Evolutionary conservation across 2,113 vertebrate genomes (phyloP), one percentile per base, ranked within the genome.

Genomic region (Motacilla alba): DNA sequence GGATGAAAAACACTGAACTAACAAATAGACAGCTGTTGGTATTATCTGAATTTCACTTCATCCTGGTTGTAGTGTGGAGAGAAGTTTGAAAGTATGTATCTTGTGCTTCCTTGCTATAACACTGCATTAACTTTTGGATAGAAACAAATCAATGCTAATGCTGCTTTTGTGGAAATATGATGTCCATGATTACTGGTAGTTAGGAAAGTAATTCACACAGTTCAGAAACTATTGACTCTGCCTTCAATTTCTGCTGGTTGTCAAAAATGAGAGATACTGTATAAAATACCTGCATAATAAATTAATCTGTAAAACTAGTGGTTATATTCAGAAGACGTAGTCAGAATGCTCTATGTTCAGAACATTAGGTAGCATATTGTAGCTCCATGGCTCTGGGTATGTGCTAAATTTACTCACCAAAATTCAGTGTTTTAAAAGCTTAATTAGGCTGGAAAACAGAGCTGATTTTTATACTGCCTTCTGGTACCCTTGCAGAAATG

Each of bases 121-220:
- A 64, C 21, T 43, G 31, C 28, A 27, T 72, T 89, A 63, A 68
- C 33, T 85, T 94, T 64, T 84, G 33, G 26, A 13, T 46, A 39
- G 78, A 69, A 91, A 53, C 84, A 82, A 79, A 84, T 91, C 44
- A 66, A 89, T 85, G n/a, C 60, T 91, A 84, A 52, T 68, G 46
- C 52, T 96, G 77, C 74, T 87, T 96, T 92, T 72, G 41, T 93
- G 75, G 49, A 78, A 94, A 55, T 89, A 82, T 7, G 64, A 28
- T 53, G 43, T 72, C 41, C 3, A 0, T 68, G 69, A 89, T 87
- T 89, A 49, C 70, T 82, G n/a, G 7, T 84, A 92, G 73, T 75
- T 89, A 70, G 64, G 41, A 46, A 83, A 93, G 53, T 72, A 87
- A 78, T 78, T 95, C 70, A 75, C 28, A 75, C 16, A 85, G 21